A percentile compares a stretch with the other conserved stretches of the same genome.
phyloP scores from a whole-genome alignment of 2,113 vertebrate species.

The Myotis brandtii region DNA sequence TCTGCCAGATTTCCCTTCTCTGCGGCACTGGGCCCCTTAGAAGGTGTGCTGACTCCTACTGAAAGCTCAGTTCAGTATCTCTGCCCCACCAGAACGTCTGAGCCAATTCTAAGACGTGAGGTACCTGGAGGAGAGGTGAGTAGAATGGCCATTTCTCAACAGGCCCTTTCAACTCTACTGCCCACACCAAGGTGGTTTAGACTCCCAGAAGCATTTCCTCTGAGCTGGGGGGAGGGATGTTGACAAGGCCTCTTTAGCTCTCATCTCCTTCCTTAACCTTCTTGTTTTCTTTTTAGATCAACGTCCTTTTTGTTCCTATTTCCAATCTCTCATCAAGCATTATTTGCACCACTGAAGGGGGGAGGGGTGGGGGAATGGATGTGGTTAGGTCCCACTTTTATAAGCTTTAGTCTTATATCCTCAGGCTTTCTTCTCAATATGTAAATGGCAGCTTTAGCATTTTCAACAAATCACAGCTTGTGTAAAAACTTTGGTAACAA shows the following conservation, averaged over 20 bases:
- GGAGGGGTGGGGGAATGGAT: too few species aligned
- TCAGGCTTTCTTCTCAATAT: constrained; percentile 1
- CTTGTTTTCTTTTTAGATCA: not conserved
- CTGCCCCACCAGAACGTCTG: not conserved
- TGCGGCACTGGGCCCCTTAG: rapidly evolving
- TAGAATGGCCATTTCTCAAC: not conserved
- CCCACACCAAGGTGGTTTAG: not conserved
- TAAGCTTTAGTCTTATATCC: not conserved
- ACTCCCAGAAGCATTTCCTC: not conserved
- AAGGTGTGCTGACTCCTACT: not conserved
- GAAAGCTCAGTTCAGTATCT: not conserved
- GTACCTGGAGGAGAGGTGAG: not conserved
- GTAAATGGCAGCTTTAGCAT: not conserved
- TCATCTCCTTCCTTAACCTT: not conserved
- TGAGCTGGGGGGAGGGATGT: not conserved
- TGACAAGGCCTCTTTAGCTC: not conserved
- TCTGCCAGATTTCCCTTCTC: not conserved
- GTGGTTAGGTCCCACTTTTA: not conserved
- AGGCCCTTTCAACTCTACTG: not conserved
- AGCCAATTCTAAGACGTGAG: not conserved
- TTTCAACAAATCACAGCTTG: constrained; percentile 23
- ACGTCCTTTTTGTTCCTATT: not conserved
- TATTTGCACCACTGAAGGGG: not conserved
- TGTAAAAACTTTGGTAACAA: not conserved
- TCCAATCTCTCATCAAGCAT: not conserved